phyloP scores from a whole-genome alignment of 1,140 invertebrate genomes.

The Bradysia coprophila region DNA sequence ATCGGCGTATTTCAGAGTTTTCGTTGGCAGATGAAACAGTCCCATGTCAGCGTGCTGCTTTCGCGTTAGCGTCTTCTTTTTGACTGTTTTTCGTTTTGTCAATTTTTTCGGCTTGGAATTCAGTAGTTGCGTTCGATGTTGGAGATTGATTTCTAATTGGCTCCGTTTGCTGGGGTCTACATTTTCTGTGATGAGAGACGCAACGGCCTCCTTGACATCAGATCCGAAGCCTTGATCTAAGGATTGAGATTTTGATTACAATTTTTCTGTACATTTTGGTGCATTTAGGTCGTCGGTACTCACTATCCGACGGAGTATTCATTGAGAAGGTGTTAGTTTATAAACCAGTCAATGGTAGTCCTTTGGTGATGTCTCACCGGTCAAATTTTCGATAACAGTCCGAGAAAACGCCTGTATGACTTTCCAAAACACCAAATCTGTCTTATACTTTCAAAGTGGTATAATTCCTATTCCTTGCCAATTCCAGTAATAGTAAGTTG shows the following conservation, averaged over 20 bases:
- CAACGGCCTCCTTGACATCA: neutral
- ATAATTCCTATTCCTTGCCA: no score
- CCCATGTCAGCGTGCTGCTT: slow-evolving; percentile 36
- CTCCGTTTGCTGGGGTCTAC: slow-evolving; percentile 13
- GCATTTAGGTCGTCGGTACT: neutral
- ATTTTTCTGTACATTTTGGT: neutral
- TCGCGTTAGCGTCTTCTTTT: slow-evolving; percentile 27
- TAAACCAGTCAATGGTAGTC: no score
- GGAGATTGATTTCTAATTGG: slow-evolving; percentile 15
- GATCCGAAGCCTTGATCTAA: neutral
- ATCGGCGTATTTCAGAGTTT: slow-evolving; percentile 38
- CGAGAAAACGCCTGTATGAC: no score
- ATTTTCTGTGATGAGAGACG: neutral
- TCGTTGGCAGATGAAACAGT: slow-evolving; percentile 31
- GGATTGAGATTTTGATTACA: neutral
- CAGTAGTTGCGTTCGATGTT: slow-evolving; percentile 19
- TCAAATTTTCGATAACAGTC: no score
- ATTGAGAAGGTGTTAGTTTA: no score
- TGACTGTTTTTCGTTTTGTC: slow-evolving; percentile 23
- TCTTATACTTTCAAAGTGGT: no score
- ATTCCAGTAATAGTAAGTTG: no score
- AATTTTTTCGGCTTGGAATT: slow-evolving; percentile 27
- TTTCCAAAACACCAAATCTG: no score
- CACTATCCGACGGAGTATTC: no score
- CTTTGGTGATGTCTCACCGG: no score